These are phyloP conservation scores for Neolamprologus modestus DNA, from an alignment of 2,113 vertebrate species.

Conservation along the genomic window DNA sequence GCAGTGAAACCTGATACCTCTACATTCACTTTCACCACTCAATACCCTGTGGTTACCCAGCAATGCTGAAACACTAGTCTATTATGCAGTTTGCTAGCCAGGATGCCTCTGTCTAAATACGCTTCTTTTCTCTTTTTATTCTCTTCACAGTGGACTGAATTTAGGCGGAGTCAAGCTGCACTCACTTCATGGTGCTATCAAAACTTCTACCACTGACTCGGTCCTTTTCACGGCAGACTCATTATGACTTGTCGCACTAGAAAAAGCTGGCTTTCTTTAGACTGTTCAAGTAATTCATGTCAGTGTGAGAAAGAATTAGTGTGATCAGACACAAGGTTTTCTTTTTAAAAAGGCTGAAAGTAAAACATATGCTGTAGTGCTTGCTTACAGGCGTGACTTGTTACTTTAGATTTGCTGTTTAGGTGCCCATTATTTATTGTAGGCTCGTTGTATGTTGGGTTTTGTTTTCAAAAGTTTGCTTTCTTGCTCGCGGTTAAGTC, in stretches of 20 bases:
- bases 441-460: not conserved
- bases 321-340: not conserved
- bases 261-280: not conserved
- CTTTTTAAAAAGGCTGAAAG: not conserved
- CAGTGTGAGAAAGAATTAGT: not conserved
- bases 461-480: not conserved
- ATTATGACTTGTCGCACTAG: not conserved
- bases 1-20: not conserved
- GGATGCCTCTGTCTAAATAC: not conserved
- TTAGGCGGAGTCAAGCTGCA: not conserved
- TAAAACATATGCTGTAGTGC: not conserved
- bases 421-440: not conserved
- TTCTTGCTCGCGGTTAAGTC: not conserved
- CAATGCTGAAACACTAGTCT: constrained; percentile 17
- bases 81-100: not conserved
- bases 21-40: not conserved
- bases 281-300: not conserved
- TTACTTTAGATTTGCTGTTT: not conserved
- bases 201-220: rapidly evolving
- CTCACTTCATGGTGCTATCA: not conserved
- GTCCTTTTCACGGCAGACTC: not conserved
- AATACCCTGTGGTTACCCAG: not conserved
- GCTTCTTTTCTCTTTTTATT: not conserved
- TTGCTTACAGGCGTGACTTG: rapidly evolving
- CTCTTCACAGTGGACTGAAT: not conserved